These are phyloP conservation scores for Lasioglossum leucozonium DNA, from an alignment of 2,888 invertebrate genomes.

Conservation along the genomic window DNA sequence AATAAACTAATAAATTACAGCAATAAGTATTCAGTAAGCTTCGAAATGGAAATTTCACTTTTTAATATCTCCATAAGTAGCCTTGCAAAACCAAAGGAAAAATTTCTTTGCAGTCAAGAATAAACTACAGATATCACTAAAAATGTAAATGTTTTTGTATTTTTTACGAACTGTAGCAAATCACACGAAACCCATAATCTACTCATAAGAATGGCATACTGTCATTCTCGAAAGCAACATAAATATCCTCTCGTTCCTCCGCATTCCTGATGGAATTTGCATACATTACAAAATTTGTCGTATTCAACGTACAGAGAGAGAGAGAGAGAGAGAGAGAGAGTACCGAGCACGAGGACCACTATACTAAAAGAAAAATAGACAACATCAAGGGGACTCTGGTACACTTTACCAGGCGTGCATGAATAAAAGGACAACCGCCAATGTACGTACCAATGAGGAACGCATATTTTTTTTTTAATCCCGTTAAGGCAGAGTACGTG, in stretches of 20 bases:
- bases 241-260: not conserved
- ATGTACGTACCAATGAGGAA: not conserved
- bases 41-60: not conserved
- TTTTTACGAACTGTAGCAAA: not conserved
- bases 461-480: slow-evolving; percentile 20
- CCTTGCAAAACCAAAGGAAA: not conserved
- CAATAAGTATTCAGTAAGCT: not conserved
- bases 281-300: not conserved
- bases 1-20: too few species aligned
- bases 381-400: not conserved
- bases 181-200: not conserved
- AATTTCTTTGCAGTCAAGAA: not conserved
- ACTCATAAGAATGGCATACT: not conserved
- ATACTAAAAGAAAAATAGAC: not conserved
- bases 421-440: not conserved
- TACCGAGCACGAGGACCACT: not conserved
- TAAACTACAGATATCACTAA: not conserved
- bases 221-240: not conserved
- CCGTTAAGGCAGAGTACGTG: slow-evolving; percentile 56
- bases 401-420: not conserved
- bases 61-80: not conserved
- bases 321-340: too few species aligned
- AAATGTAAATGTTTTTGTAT: not conserved
- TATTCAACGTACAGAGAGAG: not conserved
- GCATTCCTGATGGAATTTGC: not conserved